phyloP scores from a whole-genome alignment of 2,113 vertebrate species.

The Uria aalge region DNA sequence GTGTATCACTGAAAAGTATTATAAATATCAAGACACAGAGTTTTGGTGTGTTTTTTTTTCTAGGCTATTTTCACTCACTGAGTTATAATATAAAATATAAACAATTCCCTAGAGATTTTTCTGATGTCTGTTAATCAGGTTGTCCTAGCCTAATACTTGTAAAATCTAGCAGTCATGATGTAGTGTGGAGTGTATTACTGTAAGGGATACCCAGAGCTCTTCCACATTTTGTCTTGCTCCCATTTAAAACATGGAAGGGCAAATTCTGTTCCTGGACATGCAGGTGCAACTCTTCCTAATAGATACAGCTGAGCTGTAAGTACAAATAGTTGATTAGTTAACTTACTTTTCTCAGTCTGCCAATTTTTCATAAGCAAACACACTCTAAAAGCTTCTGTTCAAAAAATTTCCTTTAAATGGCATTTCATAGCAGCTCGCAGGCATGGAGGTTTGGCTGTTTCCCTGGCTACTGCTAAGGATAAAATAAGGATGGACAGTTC shows the following conservation, averaged over 20 bases:
- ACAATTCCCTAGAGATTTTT: background rate
- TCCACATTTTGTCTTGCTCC: background rate
- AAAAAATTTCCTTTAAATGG: background rate
- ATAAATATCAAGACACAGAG: background rate
- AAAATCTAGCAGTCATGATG: background rate
- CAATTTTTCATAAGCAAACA: background rate
- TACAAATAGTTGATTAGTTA: background rate
- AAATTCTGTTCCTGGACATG: background rate
- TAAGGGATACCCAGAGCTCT: background rate
- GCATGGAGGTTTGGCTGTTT: background rate
- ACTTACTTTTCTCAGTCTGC: background rate
- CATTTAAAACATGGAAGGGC: background rate
- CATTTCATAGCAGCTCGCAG: background rate
- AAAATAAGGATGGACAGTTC: background rate
- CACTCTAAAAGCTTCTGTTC: background rate
- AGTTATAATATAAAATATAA: background rate
- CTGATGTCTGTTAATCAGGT: background rate
- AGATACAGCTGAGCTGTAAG: background rate
- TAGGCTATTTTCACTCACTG: background rate
- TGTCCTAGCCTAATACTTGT: background rate
- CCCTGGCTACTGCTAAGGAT: background rate
- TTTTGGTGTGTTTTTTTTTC: background rate
- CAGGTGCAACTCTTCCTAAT: background rate
- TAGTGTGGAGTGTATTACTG: background rate
- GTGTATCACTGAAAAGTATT: background rate